These are phyloP conservation scores for Chironomus tepperi DNA, from an alignment of 1,140 invertebrate genomes.

Conservation along the genomic window DNA sequence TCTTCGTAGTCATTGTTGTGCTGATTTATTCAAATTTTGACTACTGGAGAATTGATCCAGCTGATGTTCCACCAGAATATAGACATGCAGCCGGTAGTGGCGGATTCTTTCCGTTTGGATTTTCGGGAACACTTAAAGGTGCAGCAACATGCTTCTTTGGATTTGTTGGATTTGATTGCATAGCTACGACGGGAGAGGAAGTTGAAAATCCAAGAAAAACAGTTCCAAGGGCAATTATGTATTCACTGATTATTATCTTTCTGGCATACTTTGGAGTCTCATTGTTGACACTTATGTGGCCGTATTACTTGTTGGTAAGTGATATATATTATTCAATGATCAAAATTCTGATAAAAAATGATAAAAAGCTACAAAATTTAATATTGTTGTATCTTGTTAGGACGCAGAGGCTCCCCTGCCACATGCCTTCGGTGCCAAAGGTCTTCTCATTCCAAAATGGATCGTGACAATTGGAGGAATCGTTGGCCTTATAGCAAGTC, in stretches of 20 bases:
- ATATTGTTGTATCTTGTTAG: conserved; percentile 32
- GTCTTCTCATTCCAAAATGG: conserved; percentile 61
- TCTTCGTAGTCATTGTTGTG: conserved; percentile 75
- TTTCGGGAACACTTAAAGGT: conserved; percentile 58
- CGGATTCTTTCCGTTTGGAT: conserved; percentile 60
- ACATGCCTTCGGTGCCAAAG: conserved; percentile 57
- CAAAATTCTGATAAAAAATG: no score
- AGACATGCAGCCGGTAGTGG: conserved; percentile 40
- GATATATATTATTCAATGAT: no score
- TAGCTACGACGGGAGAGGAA: conserved; percentile 59
- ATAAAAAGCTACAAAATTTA: no score
- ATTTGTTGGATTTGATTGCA: conserved; percentile 91
- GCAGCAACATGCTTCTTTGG: conserved; percentile 93
- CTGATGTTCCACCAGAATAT: not conserved
- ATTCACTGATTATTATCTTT: conserved; percentile 70
- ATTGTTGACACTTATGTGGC: conserved; percentile 73
- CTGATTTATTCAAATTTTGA: conserved; percentile 49
- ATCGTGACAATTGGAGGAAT: conserved; percentile 69
- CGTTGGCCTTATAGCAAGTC: conserved; percentile 61
- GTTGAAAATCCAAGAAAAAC: conserved; percentile 75
- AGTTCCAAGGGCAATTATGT: conserved; percentile 78
- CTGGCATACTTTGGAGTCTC: conserved; percentile 76
- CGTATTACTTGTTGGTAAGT: conserved; percentile 62
- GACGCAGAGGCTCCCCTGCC: conserved; percentile 61
- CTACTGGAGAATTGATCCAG: conserved; percentile 28